Base-by-base conservation (phyloP, 2,888 invertebrate genomes). In the Tachina grossa region DNA sequence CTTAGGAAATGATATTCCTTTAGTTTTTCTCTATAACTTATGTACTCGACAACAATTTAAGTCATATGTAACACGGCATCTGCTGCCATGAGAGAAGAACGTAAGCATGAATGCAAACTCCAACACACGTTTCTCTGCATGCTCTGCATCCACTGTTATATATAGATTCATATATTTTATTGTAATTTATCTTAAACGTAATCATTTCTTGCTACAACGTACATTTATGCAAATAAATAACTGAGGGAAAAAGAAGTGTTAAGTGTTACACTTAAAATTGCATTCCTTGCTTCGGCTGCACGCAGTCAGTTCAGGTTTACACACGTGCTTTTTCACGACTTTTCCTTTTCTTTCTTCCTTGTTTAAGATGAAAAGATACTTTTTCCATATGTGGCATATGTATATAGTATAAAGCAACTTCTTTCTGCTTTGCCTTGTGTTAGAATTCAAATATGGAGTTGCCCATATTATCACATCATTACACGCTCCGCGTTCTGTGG, bases 171-270 rank as follows among this genome's bases (percentile, higher is more conserved):
- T 78, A 85, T 84, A 83, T 87, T 85, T 88, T 87, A 87, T 87
- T 84, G 84, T 84, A 86, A 87, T 87, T 87, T 86, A 87, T 87
- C 86, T 85, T 84, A 85, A 87, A 84, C 85, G 83, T 87, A 83
- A 87, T 87, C 88, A 86, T 84, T 82, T 80, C 69, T 83, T 83
- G 72, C 74, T 80, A 72, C 72, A 76, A 13, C 49, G 71, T 77
- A 53, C 61, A 66, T 74, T 72, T 68, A 66, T 68, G 59, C 68
- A 81, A 77, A 83, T 76, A 71, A 77, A 77, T 77, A 59, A 49
- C 76, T 63, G n/a, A 59, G 16, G 45, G 11, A 16, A 31, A 57
- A 49, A 53, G 68, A 51, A 59, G 69, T 61, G 43, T 78, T 59
- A 51, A n/a, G n/a, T n/a, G n/a, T n/a, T 41, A 57, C 61, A 19